phyloP scores from a whole-genome alignment of 2,113 vertebrate species.

The Chunga burmeisteri region DNA sequence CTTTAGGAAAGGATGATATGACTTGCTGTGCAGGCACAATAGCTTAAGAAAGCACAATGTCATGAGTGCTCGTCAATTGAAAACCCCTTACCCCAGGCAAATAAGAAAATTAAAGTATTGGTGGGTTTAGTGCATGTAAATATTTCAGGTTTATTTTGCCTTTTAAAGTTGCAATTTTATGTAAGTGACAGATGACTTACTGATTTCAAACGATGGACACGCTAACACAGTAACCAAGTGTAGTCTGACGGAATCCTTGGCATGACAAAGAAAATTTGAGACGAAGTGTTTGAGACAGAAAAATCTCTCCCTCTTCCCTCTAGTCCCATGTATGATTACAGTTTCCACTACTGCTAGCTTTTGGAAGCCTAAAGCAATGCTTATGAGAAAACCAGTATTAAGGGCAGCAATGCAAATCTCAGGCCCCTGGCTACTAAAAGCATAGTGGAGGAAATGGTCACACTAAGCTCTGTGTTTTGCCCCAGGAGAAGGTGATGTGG shows the following conservation, averaged over 20 bases:
- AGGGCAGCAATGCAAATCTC: neutral
- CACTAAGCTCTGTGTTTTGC: neutral
- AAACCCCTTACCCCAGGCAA: neutral
- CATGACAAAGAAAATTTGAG: neutral
- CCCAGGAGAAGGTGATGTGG: neutral
- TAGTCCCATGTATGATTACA: neutral
- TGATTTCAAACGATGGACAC: neutral
- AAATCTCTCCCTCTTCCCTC: neutral
- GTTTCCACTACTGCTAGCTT: neutral
- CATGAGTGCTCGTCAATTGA: neutral
- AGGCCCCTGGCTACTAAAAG: neutral
- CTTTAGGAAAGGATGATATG: neutral
- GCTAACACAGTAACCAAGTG: neutral
- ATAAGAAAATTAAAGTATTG: neutral
- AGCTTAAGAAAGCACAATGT: neutral
- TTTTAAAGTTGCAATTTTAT: neutral
- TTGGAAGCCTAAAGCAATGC: neutral
- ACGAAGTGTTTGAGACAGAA: neutral
- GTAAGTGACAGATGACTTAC: neutral
- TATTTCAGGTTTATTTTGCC: neutral
- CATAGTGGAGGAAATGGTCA: fast-evolving
- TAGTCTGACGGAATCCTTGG: neutral
- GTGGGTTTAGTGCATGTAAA: neutral
- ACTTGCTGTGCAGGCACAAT: neutral
- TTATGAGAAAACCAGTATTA: neutral